These are phyloP conservation scores for Drosophila leonis DNA, from an alignment of 2,888 invertebrate species.

Conservation along the genomic window DNA sequence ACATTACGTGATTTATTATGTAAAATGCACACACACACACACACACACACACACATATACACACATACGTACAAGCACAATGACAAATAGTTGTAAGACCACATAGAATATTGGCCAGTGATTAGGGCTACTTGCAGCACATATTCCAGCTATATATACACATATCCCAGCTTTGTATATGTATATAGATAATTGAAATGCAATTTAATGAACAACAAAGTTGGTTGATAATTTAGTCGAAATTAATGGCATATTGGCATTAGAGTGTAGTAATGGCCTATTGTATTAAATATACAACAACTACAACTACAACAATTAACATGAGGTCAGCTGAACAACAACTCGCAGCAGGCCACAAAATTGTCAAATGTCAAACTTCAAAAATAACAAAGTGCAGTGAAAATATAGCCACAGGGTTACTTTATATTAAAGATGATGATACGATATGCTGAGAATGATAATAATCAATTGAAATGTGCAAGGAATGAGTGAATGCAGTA, in stretches of 20 bases:
- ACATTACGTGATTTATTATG: conserved; percentile 80
- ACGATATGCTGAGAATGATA: neutral
- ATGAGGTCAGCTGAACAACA: conserved; percentile 31
- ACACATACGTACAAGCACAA: conserved; percentile 20
- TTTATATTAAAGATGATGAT: conserved; percentile 1
- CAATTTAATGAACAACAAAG: conserved; percentile 79
- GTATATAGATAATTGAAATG: conserved; percentile 64
- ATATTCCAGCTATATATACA: conserved; percentile 24
- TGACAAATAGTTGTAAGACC: conserved; percentile 62
- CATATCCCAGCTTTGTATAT: too few relatives aligned
- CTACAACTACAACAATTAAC: conserved; percentile 18
- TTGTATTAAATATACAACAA: conserved; percentile 27
- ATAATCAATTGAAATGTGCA: neutral
- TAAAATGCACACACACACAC: conserved; percentile 49
- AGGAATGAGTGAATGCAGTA: too few relatives aligned
- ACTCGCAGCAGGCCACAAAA: conserved; percentile 40
- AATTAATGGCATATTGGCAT: conserved; percentile 66
- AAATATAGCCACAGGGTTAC: conserved; percentile 8
- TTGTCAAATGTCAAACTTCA: conserved; percentile 48
- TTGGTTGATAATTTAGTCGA: conserved; percentile 65
- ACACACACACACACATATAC: conserved; percentile 25
- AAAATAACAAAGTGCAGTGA: conserved; percentile 18
- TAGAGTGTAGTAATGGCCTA: conserved; percentile 4
- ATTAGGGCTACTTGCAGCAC: conserved; percentile 67
- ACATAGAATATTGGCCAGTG: conserved; percentile 67